A percentile compares a stretch with the other conserved stretches of the same genome.
These are phyloP conservation scores for Pontoporia blainvillei DNA, from an alignment of 2,113 vertebrate species.

Conservation along the genomic window DNA sequence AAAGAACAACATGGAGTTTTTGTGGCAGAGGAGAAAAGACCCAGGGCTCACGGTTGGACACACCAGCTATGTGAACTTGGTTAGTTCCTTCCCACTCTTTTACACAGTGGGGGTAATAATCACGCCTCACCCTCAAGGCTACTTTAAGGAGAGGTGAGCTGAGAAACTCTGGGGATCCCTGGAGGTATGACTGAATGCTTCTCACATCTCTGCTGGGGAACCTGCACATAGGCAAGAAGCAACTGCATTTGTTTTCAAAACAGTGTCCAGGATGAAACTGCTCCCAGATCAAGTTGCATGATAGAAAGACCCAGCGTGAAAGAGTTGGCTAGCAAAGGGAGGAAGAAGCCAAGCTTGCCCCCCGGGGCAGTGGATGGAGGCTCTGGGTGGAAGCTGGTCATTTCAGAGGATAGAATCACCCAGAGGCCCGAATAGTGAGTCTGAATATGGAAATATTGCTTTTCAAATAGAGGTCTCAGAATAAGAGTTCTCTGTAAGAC, in stretches of 20 bases:
- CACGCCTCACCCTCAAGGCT: neutral
- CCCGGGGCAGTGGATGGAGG: neutral
- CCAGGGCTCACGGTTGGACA: neutral
- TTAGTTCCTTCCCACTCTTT: neutral
- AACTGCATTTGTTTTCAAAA: neutral
- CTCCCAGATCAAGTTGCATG: neutral
- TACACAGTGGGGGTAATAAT: neutral
- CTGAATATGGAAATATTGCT: neutral
- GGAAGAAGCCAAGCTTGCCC: neutral
- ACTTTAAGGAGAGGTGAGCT: neutral
- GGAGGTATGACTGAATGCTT: fast-evolving
- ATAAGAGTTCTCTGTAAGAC: neutral
- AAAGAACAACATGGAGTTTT: neutral
- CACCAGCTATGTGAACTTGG: neutral
- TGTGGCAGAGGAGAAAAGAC: fast-evolving
- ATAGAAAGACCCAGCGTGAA: neutral
- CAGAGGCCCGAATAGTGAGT: fast-evolving
- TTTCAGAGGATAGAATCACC: neutral
- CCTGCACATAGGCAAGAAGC: neutral
- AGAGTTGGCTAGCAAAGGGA: neutral
- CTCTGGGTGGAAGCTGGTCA: neutral
- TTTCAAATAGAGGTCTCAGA: neutral
- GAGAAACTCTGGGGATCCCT: neutral
- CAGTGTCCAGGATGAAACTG: neutral
- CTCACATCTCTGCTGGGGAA: neutral